Conservation (phyloP, 2,113 vertebrate species). For the Pampusana beccarii region DNA sequence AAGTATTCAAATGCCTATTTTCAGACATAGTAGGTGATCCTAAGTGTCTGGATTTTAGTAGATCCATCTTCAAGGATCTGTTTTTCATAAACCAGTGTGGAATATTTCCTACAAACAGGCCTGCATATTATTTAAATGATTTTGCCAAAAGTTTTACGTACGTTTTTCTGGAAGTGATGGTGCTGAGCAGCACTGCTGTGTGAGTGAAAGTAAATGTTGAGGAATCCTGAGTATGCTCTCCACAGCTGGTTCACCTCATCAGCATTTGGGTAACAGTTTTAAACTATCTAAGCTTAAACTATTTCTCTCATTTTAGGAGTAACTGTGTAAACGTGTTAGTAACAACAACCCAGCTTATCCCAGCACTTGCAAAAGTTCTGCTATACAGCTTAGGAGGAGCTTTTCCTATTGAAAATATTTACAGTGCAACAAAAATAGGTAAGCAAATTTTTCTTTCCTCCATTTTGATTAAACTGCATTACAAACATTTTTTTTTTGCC, state of each 20-base stretch:
- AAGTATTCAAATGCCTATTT: neutral
- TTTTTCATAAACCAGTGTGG: neutral
- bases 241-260: neutral
- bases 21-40: neutral
- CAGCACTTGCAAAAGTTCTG: slow-evolving; percentile 84
- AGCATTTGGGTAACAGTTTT: neutral
- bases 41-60: neutral
- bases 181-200: neutral
- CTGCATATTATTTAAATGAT: neutral
- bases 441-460: slow-evolving; percentile 48
- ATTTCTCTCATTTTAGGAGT: slow-evolving; percentile 73
- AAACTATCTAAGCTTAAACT: neutral
- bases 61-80: neutral
- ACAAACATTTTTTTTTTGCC: neutral
- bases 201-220: neutral
- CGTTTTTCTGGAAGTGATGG: neutral
- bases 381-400: slow-evolving; percentile 84
- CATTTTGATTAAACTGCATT: neutral
- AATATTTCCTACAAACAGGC: neutral
- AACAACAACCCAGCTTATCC: slow-evolving; percentile 83
- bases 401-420: slow-evolving; percentile 86
- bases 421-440: slow-evolving; percentile 88
- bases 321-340: slow-evolving; percentile 84
- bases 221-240: neutral
- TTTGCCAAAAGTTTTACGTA: neutral